A percentile compares a stretch with the other conserved stretches of the same genome.
phyloP scores from a whole-genome alignment of 2,888 invertebrate genomes.

The Melanargia galathea region DNA sequence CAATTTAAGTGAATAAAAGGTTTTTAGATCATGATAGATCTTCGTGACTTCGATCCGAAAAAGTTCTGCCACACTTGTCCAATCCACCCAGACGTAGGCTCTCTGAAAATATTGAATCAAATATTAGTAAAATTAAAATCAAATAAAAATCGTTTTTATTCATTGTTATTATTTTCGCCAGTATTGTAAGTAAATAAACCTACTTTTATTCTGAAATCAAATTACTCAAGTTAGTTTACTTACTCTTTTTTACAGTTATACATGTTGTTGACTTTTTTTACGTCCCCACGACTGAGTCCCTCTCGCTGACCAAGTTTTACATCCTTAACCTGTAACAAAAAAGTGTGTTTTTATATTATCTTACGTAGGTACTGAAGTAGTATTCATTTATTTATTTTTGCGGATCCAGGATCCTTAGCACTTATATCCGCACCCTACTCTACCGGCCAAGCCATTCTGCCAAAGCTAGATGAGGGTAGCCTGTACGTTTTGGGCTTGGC shows the following conservation, averaged over 20 bases:
- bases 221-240: constrained; percentile 43
- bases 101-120: constrained; percentile 53
- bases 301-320: constrained; percentile 87
- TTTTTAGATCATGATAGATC: constrained; percentile 3
- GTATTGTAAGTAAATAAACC: no score
- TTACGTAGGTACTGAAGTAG: neutral
- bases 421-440: no score
- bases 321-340: constrained; percentile 56
- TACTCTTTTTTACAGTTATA: constrained; percentile 85
- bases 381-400: no score
- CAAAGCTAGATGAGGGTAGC: no score
- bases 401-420: no score
- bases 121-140: neutral
- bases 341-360: neutral
- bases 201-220: no score
- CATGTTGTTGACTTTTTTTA: constrained; percentile 88
- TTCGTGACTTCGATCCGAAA: constrained; percentile 45
- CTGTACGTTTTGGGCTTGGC: no score
- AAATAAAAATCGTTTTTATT: neutral
- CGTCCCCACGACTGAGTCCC: constrained; percentile 87
- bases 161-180: neutral
- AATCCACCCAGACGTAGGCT: constrained; percentile 68
- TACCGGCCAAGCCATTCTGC: no score
- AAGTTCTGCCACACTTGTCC: constrained; percentile 61
- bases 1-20: neutral